phyloP scores from a whole-genome alignment of 2,888 invertebrate genomes.

The Pseudococcus longispinus region DNA sequence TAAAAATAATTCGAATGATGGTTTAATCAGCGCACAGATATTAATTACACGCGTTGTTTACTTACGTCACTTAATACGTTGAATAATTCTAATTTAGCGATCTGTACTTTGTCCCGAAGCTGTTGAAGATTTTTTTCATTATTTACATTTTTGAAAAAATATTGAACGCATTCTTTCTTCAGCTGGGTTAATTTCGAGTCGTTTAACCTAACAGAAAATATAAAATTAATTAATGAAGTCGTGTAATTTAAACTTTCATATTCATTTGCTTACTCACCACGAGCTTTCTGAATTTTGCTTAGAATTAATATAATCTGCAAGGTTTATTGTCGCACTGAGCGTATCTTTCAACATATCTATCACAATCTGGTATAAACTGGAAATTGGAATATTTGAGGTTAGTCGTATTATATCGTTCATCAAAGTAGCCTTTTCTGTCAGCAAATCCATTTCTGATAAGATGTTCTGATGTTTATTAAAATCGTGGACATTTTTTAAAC shows the following conservation, averaged over 20 bases:
- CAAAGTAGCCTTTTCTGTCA: neutral
- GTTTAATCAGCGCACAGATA: neutral
- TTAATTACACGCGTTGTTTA: neutral
- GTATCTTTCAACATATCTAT: conserved; percentile 31
- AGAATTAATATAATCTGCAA: conserved; percentile 18
- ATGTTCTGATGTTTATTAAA: neutral
- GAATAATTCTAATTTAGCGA: neutral
- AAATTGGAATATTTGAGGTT: neutral
- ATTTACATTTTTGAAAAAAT: neutral
- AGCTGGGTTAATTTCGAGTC: conserved; percentile 21
- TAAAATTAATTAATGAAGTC: neutral
- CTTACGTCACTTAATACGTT: neutral
- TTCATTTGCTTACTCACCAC: neutral
- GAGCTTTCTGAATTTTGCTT: conserved; percentile 40
- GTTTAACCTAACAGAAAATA: neutral
- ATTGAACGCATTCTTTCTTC: conserved; percentile 18
- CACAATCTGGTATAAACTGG: conserved; percentile 25
- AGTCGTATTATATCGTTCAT: conserved; percentile 16
- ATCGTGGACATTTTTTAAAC: conserved; percentile 26
- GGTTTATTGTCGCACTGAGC: neutral
- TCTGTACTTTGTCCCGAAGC: neutral
- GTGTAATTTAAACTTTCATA: neutral
- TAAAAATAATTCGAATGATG: neutral
- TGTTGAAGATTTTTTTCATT: neutral
- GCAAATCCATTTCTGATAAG: neutral